Percentiles rank a stretch among this genome's conserved stretches.
phyloP scores from a whole-genome alignment of 2,888 invertebrate species.

The Cataglyphis altisquamis region DNA sequence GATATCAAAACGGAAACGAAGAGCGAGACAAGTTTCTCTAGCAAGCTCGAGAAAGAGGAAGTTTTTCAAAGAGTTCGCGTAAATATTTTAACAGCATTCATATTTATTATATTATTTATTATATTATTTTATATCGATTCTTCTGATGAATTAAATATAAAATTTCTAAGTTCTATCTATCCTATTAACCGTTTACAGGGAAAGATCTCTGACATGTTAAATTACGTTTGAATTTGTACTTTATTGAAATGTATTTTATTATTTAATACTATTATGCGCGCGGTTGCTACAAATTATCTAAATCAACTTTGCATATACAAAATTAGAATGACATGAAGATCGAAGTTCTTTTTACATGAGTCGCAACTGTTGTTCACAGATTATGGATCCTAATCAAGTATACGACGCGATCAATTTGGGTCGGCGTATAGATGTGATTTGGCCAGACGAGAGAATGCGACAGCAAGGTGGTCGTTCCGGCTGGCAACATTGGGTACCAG shows the following conservation, averaged over 20 bases:
- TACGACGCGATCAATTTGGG: constrained; percentile 97
- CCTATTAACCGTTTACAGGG: neutral
- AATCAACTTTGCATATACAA: neutral
- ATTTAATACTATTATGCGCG: neutral
- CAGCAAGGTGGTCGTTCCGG: constrained; percentile 94
- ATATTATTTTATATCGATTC: neutral
- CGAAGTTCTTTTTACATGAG: neutral
- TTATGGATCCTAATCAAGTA: constrained; percentile 90
- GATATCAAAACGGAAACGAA: constrained; percentile 87
- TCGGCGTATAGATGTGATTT: constrained; percentile 96
- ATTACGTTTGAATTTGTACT: neutral
- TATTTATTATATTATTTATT: neutral
- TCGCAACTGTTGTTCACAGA: constrained; percentile 80
- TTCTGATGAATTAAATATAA: neutral
- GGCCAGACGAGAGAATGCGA: constrained; percentile 97
- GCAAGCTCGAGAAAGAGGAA: constrained; percentile 86
- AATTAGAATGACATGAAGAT: neutral
- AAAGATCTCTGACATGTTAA: neutral
- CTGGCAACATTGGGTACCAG: constrained; percentile 97
- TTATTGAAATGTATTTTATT: neutral
- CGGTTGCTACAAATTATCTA: neutral
- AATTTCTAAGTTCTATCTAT: neutral
- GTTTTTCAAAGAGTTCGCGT: constrained; percentile 88
- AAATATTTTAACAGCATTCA: constrained; percentile 68
- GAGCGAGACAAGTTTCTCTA: constrained; percentile 84